These are phyloP conservation scores for Caenorhabditis panamensis DNA, from an alignment of 2,888 invertebrate species.

Conservation along the genomic window DNA sequence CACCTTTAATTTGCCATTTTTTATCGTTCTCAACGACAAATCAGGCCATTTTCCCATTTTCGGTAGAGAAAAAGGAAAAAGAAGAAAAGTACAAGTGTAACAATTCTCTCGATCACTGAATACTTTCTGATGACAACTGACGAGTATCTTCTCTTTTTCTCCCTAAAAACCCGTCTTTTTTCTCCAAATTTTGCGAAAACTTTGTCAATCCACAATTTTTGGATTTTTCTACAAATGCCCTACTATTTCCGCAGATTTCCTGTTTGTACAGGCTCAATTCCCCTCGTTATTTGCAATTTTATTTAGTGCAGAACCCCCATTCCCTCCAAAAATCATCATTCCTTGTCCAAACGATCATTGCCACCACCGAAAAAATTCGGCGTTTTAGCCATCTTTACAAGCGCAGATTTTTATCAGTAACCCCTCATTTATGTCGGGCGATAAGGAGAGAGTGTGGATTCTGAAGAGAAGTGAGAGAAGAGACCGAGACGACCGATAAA, in stretches of 20 bases:
- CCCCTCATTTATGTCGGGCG: constrained; percentile 12
- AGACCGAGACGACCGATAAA: constrained; percentile 32
- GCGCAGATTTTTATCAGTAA: constrained; percentile 43
- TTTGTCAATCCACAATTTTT: too few species aligned
- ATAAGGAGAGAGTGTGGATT: constrained; percentile 45
- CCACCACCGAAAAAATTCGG: constrained; percentile 10
- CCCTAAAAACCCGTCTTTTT: not conserved
- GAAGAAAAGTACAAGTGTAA: not conserved
- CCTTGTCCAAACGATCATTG: constrained; percentile 22
- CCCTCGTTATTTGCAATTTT: constrained; percentile 14
- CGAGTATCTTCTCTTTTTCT: constrained; percentile 7
- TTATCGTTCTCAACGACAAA: not conserved
- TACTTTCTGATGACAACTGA: constrained; percentile 31
- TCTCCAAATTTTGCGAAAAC: constrained; percentile 22
- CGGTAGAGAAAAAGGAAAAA: too few species aligned
- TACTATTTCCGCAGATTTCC: too few species aligned
- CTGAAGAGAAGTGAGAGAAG: constrained; percentile 25
- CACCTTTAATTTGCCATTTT: constrained; percentile 1
- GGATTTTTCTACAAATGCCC: too few species aligned
- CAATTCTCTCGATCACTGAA: constrained; percentile 27
- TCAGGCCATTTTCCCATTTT: constrained; percentile 55
- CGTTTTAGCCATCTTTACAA: too few species aligned
- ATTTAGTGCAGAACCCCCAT: not conserved
- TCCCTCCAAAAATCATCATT: not conserved
- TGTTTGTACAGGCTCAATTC: constrained; percentile 49